A percentile compares a stretch with the other conserved stretches of the same genome.
phyloP scores from a whole-genome alignment of 2,797 vertebrate species.

The Mus spretus region DNA sequence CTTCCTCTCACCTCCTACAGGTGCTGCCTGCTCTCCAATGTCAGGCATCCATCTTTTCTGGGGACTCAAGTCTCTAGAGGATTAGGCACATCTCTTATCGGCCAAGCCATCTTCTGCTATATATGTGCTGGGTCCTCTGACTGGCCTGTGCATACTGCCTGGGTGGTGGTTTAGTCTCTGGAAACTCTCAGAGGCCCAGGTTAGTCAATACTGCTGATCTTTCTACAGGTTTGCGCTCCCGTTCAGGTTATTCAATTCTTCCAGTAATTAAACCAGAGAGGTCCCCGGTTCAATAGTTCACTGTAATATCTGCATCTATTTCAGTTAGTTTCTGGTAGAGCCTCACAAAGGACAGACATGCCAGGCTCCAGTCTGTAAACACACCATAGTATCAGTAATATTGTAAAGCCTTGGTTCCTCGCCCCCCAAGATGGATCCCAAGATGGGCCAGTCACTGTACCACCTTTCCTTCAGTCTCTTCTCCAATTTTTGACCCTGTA shows the following conservation, averaged over 20 bases:
- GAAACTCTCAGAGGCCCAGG: neutral
- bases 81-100: neutral
- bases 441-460: neutral
- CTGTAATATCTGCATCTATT: neutral
- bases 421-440: neutral
- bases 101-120: neutral
- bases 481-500: neutral
- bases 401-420: neutral
- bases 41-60: neutral
- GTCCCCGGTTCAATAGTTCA: neutral
- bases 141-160: neutral
- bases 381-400: neutral
- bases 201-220: neutral
- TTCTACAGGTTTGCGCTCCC: neutral
- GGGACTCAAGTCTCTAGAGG: neutral
- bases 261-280: neutral
- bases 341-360: neutral
- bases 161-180: neutral
- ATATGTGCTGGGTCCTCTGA: neutral
- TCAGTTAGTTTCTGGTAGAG: neutral
- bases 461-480: neutral
- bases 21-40: rapidly evolving
- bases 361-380: neutral
- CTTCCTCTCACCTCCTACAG: neutral
- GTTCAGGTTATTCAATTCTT: neutral